Evolutionary conservation across 2,888 invertebrate genomes (phyloP).

Genomic region (Napeogenes inachia): DNA sequence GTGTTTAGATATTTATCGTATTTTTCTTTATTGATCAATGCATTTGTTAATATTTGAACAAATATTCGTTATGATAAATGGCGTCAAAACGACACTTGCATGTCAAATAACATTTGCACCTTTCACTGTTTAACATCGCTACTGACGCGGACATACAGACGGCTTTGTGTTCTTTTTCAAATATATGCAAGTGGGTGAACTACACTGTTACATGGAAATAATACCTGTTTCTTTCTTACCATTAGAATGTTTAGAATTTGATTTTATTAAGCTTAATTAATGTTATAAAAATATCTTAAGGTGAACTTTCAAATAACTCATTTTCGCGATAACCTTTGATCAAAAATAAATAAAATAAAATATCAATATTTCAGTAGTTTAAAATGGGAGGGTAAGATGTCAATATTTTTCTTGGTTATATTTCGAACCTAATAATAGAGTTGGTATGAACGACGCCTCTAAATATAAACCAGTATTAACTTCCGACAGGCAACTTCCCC

Average conservation of each 20-base stretch:
- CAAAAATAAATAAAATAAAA: background rate
- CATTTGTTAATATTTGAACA: slow-evolving; percentile 15
- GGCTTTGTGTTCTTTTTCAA: slow-evolving; percentile 11
- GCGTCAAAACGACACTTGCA: slow-evolving; percentile 15
- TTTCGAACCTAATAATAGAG: slow-evolving; percentile 3
- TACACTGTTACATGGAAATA: background rate
- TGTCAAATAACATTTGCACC: slow-evolving; percentile 27
- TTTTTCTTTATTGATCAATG: background rate
- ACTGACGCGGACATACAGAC: background rate
- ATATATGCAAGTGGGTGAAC: slow-evolving; percentile 14
- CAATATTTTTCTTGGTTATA: background rate
- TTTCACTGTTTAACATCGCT: slow-evolving; percentile 24
- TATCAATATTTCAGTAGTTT: background rate
- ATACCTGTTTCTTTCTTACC: background rate
- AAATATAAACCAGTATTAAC: slow-evolving; percentile 11
- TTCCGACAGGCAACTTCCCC: slow-evolving; percentile 18
- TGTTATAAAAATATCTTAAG: background rate
- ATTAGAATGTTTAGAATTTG: background rate
- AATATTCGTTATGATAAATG: slow-evolving; percentile 20
- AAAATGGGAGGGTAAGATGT: background rate
- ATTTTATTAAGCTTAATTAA: background rate
- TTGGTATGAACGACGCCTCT: background rate
- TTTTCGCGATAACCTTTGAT: too few species aligned
- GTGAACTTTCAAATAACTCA: background rate
- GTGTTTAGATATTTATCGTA: background rate